These are phyloP conservation scores for Turritopsis dohrnii DNA, from an alignment of 30 jellyfish, hydroid and myxozoan species.

Conservation along the genomic window DNA sequence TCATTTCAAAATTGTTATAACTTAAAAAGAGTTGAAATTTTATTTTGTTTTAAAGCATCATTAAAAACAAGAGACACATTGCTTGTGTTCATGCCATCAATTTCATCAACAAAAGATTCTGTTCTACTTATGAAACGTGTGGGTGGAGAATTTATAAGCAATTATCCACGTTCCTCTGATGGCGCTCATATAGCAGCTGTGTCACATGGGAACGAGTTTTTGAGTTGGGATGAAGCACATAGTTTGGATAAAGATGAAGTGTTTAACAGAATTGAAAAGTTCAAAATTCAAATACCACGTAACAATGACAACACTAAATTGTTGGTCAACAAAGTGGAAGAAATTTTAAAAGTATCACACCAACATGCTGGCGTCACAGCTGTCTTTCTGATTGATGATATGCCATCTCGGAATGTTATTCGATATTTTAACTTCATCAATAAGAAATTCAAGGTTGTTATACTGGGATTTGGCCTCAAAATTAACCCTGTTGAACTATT, in stretches of 20 bases:
- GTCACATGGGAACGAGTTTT: constrained; percentile 20
- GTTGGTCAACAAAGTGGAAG: constrained; percentile 3
- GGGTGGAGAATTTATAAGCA: constrained; percentile 22
- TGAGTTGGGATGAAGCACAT: constrained; percentile 33
- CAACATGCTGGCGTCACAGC: constrained; percentile 24
- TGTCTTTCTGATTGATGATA: constrained; percentile 25
- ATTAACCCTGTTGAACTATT: neutral
- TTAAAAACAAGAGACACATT: constrained; percentile 23
- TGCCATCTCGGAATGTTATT: constrained; percentile 1
- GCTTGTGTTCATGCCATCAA: constrained; percentile 25
- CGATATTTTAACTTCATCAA: constrained; percentile 9
- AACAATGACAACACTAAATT: neutral
- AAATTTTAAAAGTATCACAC: constrained; percentile 1
- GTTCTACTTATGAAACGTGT: constrained; percentile 8
- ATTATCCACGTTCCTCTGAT: constrained; percentile 18
- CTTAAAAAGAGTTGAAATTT: too few species aligned
- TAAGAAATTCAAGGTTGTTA: constrained; percentile 14
- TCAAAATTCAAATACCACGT: constrained; percentile 18
- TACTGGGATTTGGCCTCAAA: constrained; percentile 8
- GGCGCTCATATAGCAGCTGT: constrained; percentile 27
- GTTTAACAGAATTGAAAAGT: neutral
- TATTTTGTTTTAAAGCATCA: constrained; percentile 4
- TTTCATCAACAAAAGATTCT: neutral
- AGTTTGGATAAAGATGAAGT: neutral
- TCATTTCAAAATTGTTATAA: too few species aligned